These are phyloP conservation scores for Chiridota heheva DNA, from an alignment of 35 echinoderm and acorn worm species.

Conservation along the genomic window DNA sequence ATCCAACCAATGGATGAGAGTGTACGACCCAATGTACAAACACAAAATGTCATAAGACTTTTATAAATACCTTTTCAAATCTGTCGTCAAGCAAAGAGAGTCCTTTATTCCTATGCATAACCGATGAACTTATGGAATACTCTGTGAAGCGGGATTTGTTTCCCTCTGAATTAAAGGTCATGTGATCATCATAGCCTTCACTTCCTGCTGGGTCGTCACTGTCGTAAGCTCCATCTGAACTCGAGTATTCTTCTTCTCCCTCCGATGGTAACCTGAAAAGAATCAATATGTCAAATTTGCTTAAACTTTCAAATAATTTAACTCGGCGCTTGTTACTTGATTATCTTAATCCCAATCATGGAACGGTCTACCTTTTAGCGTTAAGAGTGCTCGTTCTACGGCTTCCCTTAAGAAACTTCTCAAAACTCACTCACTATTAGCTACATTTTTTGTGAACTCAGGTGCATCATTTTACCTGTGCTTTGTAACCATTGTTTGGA, in stretches of 20 bases:
- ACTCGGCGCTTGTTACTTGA: too few species aligned
- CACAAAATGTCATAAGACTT: background rate
- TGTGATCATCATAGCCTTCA: background rate
- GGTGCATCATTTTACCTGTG: too few species aligned
- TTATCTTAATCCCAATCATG: too few species aligned
- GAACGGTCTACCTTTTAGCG: too few species aligned
- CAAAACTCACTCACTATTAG: too few species aligned
- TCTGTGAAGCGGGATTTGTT: constrained; percentile 89
- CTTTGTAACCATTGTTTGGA: too few species aligned
- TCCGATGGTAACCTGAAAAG: background rate
- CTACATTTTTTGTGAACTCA: too few species aligned
- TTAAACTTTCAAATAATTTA: background rate
- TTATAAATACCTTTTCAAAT: constrained; percentile 86
- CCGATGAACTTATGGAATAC: constrained; percentile 90
- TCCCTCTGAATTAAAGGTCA: constrained; percentile 64
- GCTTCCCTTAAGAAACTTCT: too few species aligned
- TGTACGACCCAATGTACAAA: too few species aligned
- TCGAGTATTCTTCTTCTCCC: background rate
- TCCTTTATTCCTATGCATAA: constrained; percentile 88
- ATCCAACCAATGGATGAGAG: too few species aligned
- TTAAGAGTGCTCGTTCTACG: too few species aligned
- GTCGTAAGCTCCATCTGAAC: background rate
- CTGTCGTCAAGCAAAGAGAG: constrained; percentile 89
- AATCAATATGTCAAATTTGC: background rate
- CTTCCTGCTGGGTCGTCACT: background rate